phyloP scores from a whole-genome alignment of 2,888 invertebrate species.

The Willowsia nigromaculata region DNA sequence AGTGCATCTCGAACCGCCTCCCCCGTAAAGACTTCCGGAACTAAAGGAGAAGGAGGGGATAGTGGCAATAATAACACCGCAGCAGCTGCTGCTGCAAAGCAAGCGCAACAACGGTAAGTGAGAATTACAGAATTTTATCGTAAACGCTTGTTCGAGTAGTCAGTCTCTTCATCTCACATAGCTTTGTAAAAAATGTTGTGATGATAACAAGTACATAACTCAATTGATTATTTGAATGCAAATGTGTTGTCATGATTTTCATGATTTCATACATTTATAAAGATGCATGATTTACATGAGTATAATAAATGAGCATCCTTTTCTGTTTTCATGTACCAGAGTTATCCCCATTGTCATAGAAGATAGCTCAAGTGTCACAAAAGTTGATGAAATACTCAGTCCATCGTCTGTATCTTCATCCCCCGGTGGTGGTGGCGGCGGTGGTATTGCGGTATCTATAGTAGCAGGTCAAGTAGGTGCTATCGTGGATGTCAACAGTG shows the following conservation, averaged over 20 bases:
- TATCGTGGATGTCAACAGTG: neutral
- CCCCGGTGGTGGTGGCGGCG: neutral
- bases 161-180: too few species aligned
- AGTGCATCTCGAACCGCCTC: constrained; percentile 67
- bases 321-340: neutral
- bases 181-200: neutral
- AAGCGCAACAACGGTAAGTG: constrained; percentile 4
- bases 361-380: constrained; percentile 39
- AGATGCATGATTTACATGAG: neutral
- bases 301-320: too few species aligned
- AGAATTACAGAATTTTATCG: too few species aligned
- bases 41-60: constrained; percentile 14
- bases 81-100: neutral
- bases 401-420: neutral
- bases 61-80: neutral
- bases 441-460: neutral
- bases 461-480: neutral
- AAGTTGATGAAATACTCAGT: constrained; percentile 7
- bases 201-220: too few species aligned
- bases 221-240: too few species aligned
- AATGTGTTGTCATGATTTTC: too few species aligned
- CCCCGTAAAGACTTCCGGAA: constrained; percentile 43
- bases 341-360: constrained; percentile 54
- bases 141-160: too few species aligned
- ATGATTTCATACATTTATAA: too few species aligned